Evolutionary conservation across 1,140 invertebrate genomes (phyloP).

Genomic region (Triops cancriformis): DNA sequence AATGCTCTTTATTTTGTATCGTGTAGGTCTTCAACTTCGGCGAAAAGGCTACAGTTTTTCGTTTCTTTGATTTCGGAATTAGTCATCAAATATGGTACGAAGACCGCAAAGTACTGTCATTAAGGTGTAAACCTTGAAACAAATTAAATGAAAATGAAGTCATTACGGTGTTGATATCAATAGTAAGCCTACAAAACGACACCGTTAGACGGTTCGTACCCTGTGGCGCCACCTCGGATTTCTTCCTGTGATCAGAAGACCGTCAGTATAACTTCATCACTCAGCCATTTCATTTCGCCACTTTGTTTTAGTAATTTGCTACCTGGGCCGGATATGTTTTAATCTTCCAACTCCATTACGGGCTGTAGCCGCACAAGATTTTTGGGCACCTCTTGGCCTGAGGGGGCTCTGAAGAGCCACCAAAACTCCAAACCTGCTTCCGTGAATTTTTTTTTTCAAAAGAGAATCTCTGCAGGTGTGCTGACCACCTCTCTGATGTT

Average conservation of each 20-base stretch:
- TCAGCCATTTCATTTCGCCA: background rate
- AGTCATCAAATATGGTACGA: no score
- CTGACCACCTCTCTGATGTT: background rate
- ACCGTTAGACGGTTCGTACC: no score
- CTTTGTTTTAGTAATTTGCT: slow-evolving; percentile 11
- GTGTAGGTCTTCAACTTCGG: no score
- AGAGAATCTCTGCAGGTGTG: background rate
- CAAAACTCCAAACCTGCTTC: background rate
- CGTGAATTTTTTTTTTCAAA: background rate
- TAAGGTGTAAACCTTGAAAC: no score
- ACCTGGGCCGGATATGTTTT: slow-evolving; percentile 5
- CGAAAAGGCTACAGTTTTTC: no score
- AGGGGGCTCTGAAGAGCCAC: background rate
- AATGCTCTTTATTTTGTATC: no score
- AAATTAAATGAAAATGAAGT: background rate
- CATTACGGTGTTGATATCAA: background rate
- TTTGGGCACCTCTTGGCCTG: background rate
- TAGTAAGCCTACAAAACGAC: background rate
- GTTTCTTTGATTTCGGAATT: no score
- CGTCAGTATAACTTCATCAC: background rate
- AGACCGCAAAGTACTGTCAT: no score
- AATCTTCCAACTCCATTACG: slow-evolving; percentile 5
- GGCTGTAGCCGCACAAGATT: background rate
- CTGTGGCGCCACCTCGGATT: background rate
- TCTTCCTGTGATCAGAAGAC: background rate